These are phyloP conservation scores for Girardia tigrina DNA, from an alignment of 2,888 invertebrate species.

Conservation along the genomic window DNA sequence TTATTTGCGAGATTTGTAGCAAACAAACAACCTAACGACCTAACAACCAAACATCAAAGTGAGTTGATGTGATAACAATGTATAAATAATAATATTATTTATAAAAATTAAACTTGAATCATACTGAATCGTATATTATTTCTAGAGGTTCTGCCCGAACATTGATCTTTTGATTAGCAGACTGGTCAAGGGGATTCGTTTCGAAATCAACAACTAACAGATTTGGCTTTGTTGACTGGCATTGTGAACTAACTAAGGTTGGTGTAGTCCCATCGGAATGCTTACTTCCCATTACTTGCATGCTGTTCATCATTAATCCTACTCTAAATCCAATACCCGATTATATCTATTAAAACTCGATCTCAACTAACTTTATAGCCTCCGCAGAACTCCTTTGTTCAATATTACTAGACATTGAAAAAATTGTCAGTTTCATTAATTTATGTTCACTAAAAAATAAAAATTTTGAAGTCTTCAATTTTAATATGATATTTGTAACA, in stretches of 20 bases:
- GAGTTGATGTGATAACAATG: too few relatives aligned
- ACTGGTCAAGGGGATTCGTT: conserved; percentile 69
- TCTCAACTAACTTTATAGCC: not conserved
- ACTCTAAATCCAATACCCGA: not conserved
- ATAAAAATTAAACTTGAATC: too few relatives aligned
- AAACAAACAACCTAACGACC: too few relatives aligned
- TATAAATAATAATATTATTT: too few relatives aligned
- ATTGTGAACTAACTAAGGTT: not conserved
- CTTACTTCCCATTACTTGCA: not conserved
- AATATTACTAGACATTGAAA: not conserved
- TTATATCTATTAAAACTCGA: conserved; percentile 31
- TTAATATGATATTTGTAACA: too few relatives aligned
- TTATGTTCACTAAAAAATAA: not conserved
- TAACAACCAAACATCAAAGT: too few relatives aligned
- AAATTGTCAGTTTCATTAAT: not conserved
- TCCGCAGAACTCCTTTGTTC: not conserved
- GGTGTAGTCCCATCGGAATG: not conserved
- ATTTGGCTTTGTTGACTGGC: conserved; percentile 37
- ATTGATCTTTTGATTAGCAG: conserved; percentile 66
- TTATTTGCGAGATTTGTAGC: too few relatives aligned
- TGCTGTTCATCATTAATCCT: not conserved
- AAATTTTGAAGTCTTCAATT: too few relatives aligned
- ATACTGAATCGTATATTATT: conserved; percentile 70
- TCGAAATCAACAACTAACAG: conserved; percentile 72
- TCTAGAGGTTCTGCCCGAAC: conserved; percentile 68